Evolutionary conservation across 2,888 invertebrate species (phyloP), one percentile per base, ranked within the genome.

Genomic region (Campoplex nolae): DNA sequence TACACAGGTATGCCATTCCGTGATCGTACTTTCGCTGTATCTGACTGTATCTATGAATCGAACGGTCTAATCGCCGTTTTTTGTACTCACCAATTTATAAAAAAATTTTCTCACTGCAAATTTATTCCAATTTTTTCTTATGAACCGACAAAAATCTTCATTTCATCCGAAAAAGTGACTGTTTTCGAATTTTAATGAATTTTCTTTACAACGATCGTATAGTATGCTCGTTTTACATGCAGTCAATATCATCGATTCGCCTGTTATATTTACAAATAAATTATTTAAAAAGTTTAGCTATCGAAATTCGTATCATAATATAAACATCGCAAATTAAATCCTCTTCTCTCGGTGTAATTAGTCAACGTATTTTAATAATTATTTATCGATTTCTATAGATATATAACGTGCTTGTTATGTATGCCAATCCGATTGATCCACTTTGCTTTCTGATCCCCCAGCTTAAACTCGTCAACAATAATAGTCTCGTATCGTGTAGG

Each of bases 1-100:
- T 62, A 51, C 51, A 48, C 48, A 77, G 67, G 77, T 77, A 77
- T 51, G 9, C 42, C 3, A 28, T 58, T 51, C n/a, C 38, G n/a
- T 11, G n/a, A 18, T 42, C 13, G 23, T 56, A 74, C 16, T 13
- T 58, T 18, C 16, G 9, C 16, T 23, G 23, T 23, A 23, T 23
- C 23, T 23, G 23, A 23, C 23, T 23, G 23, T 23, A 23, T 23
- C 23, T 23, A 23, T 23, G 23, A 23, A 23, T 23, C 23, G 23
- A 23, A 23, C 23, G 23, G 0, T 23, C 23, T 23, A 23, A 23
- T 23, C 23, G 23, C 23, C 0, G 23, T 23, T 23, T 23, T 23
- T 23, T 23, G 23, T 23, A 23, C 23, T 23, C 23, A 23, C 23
- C 23, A 23, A 16, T 16, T 48, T 3, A 4, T 16, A 3, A 1